These are phyloP conservation scores for Ernsta delagoae DNA, from an alignment of 2,888 invertebrate species.

Conservation along the genomic window DNA sequence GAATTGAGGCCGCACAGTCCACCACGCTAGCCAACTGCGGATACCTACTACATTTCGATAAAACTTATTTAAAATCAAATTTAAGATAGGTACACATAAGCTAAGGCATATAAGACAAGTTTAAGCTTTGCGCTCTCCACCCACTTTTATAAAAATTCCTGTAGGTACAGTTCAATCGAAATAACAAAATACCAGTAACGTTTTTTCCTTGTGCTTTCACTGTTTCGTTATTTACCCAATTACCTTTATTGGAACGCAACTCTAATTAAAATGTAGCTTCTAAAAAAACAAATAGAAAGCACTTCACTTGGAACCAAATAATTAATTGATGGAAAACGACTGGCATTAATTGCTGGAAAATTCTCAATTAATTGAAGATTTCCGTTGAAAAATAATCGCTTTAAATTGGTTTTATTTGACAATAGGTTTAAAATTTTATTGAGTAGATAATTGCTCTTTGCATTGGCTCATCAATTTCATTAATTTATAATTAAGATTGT, in stretches of 20 bases:
- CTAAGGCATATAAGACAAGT: no score
- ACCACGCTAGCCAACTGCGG: no score
- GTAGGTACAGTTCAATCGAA: neutral
- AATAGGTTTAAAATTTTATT: neutral
- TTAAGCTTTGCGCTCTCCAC: no score
- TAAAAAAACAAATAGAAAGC: neutral
- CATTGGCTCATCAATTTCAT: neutral
- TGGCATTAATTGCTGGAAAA: neutral
- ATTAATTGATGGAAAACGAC: neutral
- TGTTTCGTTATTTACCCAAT: neutral
- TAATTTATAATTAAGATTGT: no score
- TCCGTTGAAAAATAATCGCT: neutral
- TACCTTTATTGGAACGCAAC: neutral
- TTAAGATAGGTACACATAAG: no score
- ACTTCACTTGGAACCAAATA: conserved; percentile 1
- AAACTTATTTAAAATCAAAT: no score
- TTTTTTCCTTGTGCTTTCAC: neutral
- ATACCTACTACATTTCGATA: no score
- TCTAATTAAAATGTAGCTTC: conserved; percentile 4
- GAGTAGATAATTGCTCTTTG: neutral
- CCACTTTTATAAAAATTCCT: no score
- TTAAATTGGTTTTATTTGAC: neutral
- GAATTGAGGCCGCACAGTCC: no score
- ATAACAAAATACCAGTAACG: neutral
- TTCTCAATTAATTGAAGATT: neutral